phyloP scores from a whole-genome alignment of 2,888 invertebrate genomes.

The Rhimphoctona megacephalus region DNA sequence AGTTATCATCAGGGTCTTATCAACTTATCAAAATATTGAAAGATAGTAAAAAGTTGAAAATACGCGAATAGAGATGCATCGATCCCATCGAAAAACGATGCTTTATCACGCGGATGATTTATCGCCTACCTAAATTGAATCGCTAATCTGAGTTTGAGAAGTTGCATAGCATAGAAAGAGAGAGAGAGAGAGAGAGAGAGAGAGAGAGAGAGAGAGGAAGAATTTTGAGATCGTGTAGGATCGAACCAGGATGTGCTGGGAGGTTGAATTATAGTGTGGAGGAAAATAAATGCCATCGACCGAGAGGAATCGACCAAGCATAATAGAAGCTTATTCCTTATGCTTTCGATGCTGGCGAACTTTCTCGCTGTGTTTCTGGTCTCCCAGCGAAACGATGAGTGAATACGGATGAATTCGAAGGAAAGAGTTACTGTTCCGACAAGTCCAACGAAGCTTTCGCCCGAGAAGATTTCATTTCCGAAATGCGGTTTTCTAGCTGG shows the following conservation, averaged over 20 bases:
- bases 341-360: slow-evolving; percentile 70
- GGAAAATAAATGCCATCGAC: slow-evolving; percentile 78
- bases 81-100: slow-evolving; percentile 78
- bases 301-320: slow-evolving; percentile 31
- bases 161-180: slow-evolving; percentile 67
- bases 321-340: slow-evolving; percentile 51
- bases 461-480: slow-evolving; percentile 11
- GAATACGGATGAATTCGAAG: slow-evolving; percentile 19
- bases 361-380: slow-evolving; percentile 66
- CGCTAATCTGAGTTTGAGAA: slow-evolving; percentile 81
- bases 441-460: slow-evolving; percentile 12
- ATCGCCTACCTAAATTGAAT: slow-evolving; percentile 79
- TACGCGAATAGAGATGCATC: slow-evolving; percentile 33
- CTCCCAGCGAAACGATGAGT: slow-evolving; percentile 14
- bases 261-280: slow-evolving; percentile 74
- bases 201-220: slow-evolving; percentile 24
- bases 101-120: slow-evolving; percentile 75
- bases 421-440: slow-evolving; percentile 1
- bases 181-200: no score
- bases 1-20: background rate
- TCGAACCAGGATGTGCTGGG: slow-evolving; percentile 11
- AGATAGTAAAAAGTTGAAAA: slow-evolving; percentile 3
- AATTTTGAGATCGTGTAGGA: background rate
- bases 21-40: slow-evolving; percentile 4
- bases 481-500: slow-evolving; percentile 7